Conservation (phyloP, 2,113 vertebrate genomes). For the Tonatia bakeri region DNA sequence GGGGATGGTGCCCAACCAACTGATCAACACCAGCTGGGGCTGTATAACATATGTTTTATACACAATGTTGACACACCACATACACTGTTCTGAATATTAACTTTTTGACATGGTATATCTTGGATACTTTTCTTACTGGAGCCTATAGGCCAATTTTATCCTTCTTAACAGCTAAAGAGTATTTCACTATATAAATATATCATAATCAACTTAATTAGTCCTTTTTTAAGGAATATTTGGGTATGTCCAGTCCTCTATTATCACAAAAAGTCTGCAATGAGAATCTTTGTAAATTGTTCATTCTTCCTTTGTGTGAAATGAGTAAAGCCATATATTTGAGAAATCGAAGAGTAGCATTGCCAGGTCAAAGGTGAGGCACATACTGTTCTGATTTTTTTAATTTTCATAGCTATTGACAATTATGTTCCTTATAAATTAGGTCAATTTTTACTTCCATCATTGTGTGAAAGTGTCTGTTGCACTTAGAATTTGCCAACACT, state of each 20-base stretch:
- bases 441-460: neutral
- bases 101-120: neutral
- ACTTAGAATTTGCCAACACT: neutral
- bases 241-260: neutral
- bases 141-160: neutral
- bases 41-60: neutral
- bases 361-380: neutral
- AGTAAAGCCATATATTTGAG: neutral
- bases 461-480: neutral
- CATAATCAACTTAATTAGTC: neutral
- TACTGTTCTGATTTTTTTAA: neutral
- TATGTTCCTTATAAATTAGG: neutral
- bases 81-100: neutral
- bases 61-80: neutral
- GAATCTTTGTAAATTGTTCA: neutral
- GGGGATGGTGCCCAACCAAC: no score
- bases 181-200: neutral
- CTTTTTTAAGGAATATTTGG: neutral
- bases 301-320: neutral
- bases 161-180: neutral
- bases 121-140: neutral
- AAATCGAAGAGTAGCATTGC: neutral
- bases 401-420: slow-evolving; percentile 7
- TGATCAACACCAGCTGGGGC: no score
- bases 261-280: neutral